A percentile compares a stretch with the other conserved stretches of the same genome.
Evolutionary conservation across 2,113 vertebrate species (phyloP).

Genomic region (Eublepharis macularius): DNA sequence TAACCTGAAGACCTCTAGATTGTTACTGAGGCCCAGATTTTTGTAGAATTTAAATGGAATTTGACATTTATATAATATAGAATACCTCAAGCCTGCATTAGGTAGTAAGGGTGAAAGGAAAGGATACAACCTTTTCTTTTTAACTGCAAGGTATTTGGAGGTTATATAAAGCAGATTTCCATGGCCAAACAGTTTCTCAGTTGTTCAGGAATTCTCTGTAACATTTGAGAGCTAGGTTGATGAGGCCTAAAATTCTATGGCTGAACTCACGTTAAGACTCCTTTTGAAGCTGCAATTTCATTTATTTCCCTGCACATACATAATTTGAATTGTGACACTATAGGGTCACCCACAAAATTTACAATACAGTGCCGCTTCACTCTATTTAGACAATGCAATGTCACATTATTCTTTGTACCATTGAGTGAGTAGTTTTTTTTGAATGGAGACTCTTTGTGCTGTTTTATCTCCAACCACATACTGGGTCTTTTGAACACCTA

Average conservation of each 20-base stretch:
- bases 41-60: conserved; percentile 10
- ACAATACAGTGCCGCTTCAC: neutral
- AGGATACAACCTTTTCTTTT: neutral
- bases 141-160: conserved; percentile 1
- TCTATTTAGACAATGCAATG: neutral
- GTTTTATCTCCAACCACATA: no score
- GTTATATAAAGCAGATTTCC: conserved; percentile 20
- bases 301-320: neutral
- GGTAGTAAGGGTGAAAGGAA: neutral
- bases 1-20: neutral
- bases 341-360: neutral
- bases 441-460: no score
- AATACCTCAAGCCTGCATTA: conserved; percentile 1
- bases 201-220: conserved; percentile 7
- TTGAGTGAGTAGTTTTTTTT: no score
- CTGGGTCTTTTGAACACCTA: no score
- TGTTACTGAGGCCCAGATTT: neutral
- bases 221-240: neutral
- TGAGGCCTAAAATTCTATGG: neutral
- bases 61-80: conserved; percentile 13
- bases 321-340: neutral
- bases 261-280: neutral
- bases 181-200: neutral
- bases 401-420: no score
- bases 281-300: neutral